Conservation (phyloP, 2,888 invertebrate genomes). For the Smittia sp. region DNA sequence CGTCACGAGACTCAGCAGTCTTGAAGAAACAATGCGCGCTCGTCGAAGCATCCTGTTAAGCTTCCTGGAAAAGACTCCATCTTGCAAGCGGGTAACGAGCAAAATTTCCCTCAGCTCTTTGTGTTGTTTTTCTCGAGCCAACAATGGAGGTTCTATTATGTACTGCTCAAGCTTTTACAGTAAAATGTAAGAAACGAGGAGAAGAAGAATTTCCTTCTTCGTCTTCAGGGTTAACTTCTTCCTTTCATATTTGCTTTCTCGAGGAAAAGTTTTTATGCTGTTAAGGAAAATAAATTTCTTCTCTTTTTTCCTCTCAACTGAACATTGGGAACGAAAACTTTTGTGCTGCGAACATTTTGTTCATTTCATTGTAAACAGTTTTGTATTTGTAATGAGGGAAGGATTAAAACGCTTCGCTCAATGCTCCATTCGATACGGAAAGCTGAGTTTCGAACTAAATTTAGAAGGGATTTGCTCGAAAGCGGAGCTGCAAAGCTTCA, state of each 20-base stretch:
- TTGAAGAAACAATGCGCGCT: not conserved
- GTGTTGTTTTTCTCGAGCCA: not conserved
- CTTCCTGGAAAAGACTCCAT: not conserved
- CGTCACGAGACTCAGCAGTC: not conserved
- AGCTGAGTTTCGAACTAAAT: too few relatives aligned
- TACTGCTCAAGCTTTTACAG: too few relatives aligned
- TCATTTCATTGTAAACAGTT: conserved; percentile 18
- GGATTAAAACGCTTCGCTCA: not conserved
- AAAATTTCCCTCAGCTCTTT: not conserved
- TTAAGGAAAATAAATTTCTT: not conserved
- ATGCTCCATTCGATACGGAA: not conserved
- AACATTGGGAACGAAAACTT: not conserved
- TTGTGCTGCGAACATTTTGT: not conserved
- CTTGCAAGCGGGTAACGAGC: not conserved
- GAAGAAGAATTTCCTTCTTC: too few relatives aligned
- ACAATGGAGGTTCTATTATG: too few relatives aligned
- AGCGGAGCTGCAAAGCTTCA: too few relatives aligned
- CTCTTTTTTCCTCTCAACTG: not conserved
- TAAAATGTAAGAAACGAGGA: too few relatives aligned
- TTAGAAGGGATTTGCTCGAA: too few relatives aligned
- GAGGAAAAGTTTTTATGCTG: not conserved
- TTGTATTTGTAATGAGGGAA: conserved; percentile 8
- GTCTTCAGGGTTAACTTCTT: not conserved
- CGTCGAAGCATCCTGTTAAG: not conserved
- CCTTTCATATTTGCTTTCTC: conserved; percentile 11